Evolutionary conservation across 2,888 invertebrate species (phyloP).

Genomic region (Ophioninae sp.): DNA sequence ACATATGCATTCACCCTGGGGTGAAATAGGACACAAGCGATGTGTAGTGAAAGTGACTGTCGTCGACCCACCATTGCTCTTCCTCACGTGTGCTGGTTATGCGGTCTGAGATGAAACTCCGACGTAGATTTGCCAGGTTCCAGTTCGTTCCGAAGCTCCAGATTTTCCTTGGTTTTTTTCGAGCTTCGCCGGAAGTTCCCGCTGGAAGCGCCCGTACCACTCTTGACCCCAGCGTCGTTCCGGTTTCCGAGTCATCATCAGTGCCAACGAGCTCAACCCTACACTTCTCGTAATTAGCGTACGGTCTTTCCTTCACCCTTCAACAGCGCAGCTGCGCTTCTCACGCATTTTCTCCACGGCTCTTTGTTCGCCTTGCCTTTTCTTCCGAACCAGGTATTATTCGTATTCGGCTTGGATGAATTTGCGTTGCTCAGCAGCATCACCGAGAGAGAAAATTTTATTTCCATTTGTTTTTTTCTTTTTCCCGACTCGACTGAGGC

Average conservation of each 20-base stretch:
- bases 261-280: constrained; percentile 29
- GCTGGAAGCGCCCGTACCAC: constrained; percentile 10
- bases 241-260: constrained; percentile 30
- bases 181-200: constrained; percentile 10
- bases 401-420: neutral
- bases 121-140: constrained; percentile 36
- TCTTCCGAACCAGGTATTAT: constrained; percentile 9
- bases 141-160: constrained; percentile 36
- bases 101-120: constrained; percentile 34
- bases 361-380: constrained; percentile 13
- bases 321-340: constrained; percentile 31
- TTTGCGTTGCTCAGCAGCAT: neutral
- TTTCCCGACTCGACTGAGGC: neutral
- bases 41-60: constrained; percentile 69
- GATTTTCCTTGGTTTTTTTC: constrained; percentile 42
- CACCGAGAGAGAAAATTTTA: neutral
- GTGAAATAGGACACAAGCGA: constrained; percentile 73
- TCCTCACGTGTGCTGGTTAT: neutral
- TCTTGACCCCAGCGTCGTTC: constrained; percentile 21
- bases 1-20: constrained; percentile 71
- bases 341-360: constrained; percentile 17
- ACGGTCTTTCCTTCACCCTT: constrained; percentile 27
- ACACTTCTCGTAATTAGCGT: constrained; percentile 62
- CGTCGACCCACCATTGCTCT: constrained; percentile 37
- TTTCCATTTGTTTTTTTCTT: neutral